Base-by-base conservation (phyloP, 2,797 vertebrate genomes). In the Leuciscus waleckii region DNA sequence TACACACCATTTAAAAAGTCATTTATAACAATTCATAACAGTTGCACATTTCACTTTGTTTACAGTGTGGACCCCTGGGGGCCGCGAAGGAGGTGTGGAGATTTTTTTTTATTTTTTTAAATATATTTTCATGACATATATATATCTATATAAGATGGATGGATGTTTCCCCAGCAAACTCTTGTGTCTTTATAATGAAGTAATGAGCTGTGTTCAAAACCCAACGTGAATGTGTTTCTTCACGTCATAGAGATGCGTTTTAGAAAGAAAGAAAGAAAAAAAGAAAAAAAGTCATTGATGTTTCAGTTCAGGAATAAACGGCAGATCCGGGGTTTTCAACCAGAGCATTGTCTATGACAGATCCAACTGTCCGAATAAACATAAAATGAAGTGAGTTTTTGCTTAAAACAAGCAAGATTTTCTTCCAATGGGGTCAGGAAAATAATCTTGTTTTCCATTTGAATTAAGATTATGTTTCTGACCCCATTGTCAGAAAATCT, bases 171-270 rank as follows among this genome's bases (percentile, higher is more conserved):
- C 23, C 56, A 61, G 56, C 16, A 9, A 56, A 17, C 58, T 61
- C 54, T 78, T 0, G 56, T 63, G 76, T 46, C 54, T 67, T 79
- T 79, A 67, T 63, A 63, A 63, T 13, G 8, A 79, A 79, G 77
- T 79, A 41, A 14, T 79, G 23, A 43, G 56, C 39, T 67, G 77
- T 79, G 77, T 67, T 79, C 77, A 79, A 79, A 79, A 67, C 61
- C 61, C 14, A 19, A 49, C 5, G 46, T 49, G 46, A 49, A 49
- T 51, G 16, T 51, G 49, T 17, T 5, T 74, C 26, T 23, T 21
- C 13, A 23, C 29, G n/a, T 14, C 51, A 58, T 39, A 26, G 23
- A 61, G 13, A 58, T 49, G 8, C 14, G 5, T 16, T 35, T 61
- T 37, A 3, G 19, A 41, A 1, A 41, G 29, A 29, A 29, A 29